Conservation (phyloP, 2,797 vertebrate species). For the Micrastur ruficollis region DNA sequence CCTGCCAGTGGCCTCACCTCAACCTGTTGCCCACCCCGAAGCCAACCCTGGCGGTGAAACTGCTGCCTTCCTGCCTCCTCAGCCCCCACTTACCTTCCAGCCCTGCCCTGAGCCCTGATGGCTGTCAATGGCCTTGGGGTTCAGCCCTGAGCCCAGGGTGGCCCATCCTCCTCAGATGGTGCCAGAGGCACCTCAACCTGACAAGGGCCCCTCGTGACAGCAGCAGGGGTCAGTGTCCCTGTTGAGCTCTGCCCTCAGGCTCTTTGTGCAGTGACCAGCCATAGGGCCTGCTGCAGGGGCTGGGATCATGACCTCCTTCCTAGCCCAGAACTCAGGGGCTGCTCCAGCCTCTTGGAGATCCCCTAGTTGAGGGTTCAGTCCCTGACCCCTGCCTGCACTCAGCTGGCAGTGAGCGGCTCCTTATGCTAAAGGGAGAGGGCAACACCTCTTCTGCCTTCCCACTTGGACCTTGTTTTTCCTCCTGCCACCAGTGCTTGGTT, state of each 20-base stretch:
- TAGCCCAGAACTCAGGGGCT: neutral
- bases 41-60: neutral
- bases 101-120: neutral
- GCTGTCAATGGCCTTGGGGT: neutral
- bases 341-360: neutral
- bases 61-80: neutral
- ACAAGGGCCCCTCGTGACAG: neutral
- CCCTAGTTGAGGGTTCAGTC: neutral
- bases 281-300: neutral
- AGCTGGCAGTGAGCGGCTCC: neutral
- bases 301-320: neutral
- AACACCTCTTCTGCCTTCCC: neutral
- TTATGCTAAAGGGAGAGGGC: neutral
- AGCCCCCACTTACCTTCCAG: neutral
- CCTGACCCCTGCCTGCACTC: neutral
- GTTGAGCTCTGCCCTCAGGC: neutral
- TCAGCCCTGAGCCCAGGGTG: neutral
- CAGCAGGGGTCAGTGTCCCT: neutral
- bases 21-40: neutral
- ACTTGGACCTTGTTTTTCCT: rapidly evolving
- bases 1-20: neutral
- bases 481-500: too few species aligned
- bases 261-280: neutral
- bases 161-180: neutral
- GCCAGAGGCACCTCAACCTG: rapidly evolving